These are phyloP conservation scores for Dichetophora obliterata DNA, from an alignment of 2,888 invertebrate species.

Conservation along the genomic window DNA sequence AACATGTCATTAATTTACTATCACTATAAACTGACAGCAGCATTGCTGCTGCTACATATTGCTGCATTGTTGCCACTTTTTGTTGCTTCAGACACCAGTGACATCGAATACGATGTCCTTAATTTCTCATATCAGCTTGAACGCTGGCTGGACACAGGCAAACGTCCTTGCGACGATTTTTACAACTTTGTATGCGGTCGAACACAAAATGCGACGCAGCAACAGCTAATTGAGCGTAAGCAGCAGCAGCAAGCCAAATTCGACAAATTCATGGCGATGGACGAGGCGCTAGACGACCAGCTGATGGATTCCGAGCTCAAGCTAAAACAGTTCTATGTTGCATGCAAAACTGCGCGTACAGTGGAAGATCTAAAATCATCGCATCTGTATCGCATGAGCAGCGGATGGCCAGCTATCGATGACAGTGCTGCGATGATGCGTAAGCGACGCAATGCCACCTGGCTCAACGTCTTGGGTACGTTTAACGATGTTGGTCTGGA, in stretches of 20 bases:
- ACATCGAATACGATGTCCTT: slow-evolving; percentile 56
- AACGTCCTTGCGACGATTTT: slow-evolving; percentile 63
- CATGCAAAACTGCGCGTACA: slow-evolving; percentile 59
- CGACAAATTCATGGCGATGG: slow-evolving; percentile 55
- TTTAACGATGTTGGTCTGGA: slow-evolving; percentile 65
- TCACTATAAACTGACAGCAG: background rate
- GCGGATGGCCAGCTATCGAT: slow-evolving; percentile 67
- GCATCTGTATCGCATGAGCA: slow-evolving; percentile 59
- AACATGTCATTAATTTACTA: slow-evolving; percentile 35
- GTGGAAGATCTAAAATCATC: slow-evolving; percentile 57
- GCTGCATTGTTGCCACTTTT: background rate
- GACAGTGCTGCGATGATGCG: slow-evolving; percentile 47
- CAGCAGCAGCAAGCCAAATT: slow-evolving; percentile 60
- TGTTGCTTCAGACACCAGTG: slow-evolving; percentile 40
- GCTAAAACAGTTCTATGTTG: slow-evolving; percentile 61
- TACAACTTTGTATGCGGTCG: slow-evolving; percentile 62
- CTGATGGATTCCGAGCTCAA: slow-evolving; percentile 62
- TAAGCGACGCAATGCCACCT: slow-evolving; percentile 56
- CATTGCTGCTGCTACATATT: slow-evolving; percentile 11
- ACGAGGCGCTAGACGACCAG: slow-evolving; percentile 53
- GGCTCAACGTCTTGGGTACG: slow-evolving; percentile 58
- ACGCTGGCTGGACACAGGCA: slow-evolving; percentile 55
- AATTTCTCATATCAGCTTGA: slow-evolving; percentile 59
- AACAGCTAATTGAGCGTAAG: slow-evolving; percentile 47
- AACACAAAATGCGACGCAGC: slow-evolving; percentile 51